phyloP scores from a whole-genome alignment of 2,113 vertebrate genomes.

The Rhinichthys klamathensis region DNA sequence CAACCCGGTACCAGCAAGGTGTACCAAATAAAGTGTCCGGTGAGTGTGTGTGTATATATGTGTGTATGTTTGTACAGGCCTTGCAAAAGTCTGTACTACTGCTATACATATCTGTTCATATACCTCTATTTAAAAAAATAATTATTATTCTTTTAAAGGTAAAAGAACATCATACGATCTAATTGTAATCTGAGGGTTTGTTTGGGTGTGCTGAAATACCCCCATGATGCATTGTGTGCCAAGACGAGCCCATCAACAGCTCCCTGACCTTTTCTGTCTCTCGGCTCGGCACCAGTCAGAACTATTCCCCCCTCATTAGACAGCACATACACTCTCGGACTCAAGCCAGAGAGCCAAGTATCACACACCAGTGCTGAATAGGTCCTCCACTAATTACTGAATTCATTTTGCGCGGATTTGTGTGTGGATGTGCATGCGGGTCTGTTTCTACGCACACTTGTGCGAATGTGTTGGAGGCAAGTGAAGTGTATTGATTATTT shows the following conservation, averaged over 20 bases:
- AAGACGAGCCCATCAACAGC: constrained; percentile 58
- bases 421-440: constrained; percentile 49
- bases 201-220: constrained; percentile 50
- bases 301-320: constrained; percentile 77
- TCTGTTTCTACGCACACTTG: constrained; percentile 34
- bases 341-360: constrained; percentile 67
- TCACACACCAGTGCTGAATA: constrained; percentile 75
- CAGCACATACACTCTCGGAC: constrained; percentile 54
- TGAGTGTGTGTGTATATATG: too few relatives aligned
- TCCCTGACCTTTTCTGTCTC: constrained; percentile 77
- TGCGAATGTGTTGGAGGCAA: constrained; percentile 72
- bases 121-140: neutral
- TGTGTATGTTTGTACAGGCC: too few relatives aligned
- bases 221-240: constrained; percentile 49
- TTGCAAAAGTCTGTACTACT: neutral
- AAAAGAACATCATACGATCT: neutral
- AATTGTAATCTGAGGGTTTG: constrained; percentile 22
- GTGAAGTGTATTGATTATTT: constrained; percentile 85
- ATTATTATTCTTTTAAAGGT: neutral
- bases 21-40: too few relatives aligned
- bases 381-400: constrained; percentile 76
- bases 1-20: too few relatives aligned
- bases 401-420: constrained; percentile 51
- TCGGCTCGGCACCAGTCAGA: constrained; percentile 68
- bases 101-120: neutral